Base-by-base conservation (phyloP, 2,797 vertebrate species). In the Micromesistius poutassou region DNA sequence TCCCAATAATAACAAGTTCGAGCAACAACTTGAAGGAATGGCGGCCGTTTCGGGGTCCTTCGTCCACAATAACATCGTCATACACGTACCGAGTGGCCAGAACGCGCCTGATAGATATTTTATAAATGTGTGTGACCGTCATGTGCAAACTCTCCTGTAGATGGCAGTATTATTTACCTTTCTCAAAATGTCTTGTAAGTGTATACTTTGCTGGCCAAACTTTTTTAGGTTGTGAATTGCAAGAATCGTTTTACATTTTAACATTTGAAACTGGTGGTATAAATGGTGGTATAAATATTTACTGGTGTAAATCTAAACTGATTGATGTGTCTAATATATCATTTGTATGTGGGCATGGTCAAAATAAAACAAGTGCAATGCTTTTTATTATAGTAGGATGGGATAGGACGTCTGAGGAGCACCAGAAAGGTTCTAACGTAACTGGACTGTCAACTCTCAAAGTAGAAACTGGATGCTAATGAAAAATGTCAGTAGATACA, bases 1-100 rank as follows among this genome's bases (percentile, higher is more conserved):
- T 75, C 14, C 77, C 0, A 35, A 40, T 13, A 77, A 25, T 9
- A 22, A 75, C 76, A 77, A 19, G 5, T 9, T 5, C 14, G 10
- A 72, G 40, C 38, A 16, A 30, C 40, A 38, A 76, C 79, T 12
- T 72, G 22, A 42, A 89, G 87, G 86, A 83, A 1, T 22, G 73
- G 30, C 81, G 79, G 87, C 86, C 87, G 90, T 89, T 86, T 7
- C 0, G 4, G 82, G 90, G 90, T 91, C 91, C 86, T 91, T 87
- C 75, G 1, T 74, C 72, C 0, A 0, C 5, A 0, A 4, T 30
- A 28, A 55, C 3, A 25, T 0, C 82, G 83, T 82, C 82, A 72
- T 3, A 2, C 36, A 25, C 25, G 40, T 3, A 19, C 73, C 80
- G 78, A 62, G 82, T 68, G 14, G 80, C 74, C 0, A 4, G 35